Base-by-base conservation (phyloP, 1,140 invertebrate species). In the Zophobas atratus region DNA sequence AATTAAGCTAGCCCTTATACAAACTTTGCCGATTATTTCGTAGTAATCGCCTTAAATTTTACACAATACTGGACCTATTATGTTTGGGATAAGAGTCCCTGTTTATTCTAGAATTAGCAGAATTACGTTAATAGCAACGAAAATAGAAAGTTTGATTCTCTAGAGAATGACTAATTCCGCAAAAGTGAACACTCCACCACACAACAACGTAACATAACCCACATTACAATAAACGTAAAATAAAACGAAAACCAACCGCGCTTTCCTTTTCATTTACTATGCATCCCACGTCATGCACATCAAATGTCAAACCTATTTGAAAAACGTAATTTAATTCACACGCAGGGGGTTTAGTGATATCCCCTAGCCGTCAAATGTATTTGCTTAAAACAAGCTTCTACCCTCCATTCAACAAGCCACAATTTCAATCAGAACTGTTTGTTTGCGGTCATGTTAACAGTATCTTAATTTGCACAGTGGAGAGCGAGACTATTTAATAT, bases 391-490 rank as follows among this genome's bases (percentile, higher is more conserved):
- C 20, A 20, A 20, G 20, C 20, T 20, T 20, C 20, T 20, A 20
- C 20, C 53, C 32, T 55, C 53, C 1, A 39, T 1, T n/a, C 20
- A n/a, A 51, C 2, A 6, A 2, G 49, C 49, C 3, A 51, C 36
- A 41, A 67, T 8, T 2, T 67, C 8, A 67, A 67, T 67, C 33
- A 4, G 57, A 38, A 39, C 32, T 60, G 39, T 67, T 67, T 67
- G 60, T 32, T 43, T 20, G 36, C 33, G 60, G 60, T 20, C 39
- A 39, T 43, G 38, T 43, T 67, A 67, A 67, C 60, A 67, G 39
- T 67, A 67, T 67, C 60, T 67, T 67, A 67, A 67, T 67, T 67
- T 67, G 60, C 39, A 43, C 60, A 67, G 60, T 43, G 60, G 60
- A 36, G 56, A 36, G 32, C 56, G 38, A 67, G 60, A n/a, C 60